A percentile compares a stretch with the other conserved stretches of the same genome.
These are phyloP conservation scores for Scaptodrosophila lebanonensis DNA, from an alignment of 1,140 invertebrate genomes.

Conservation along the genomic window DNA sequence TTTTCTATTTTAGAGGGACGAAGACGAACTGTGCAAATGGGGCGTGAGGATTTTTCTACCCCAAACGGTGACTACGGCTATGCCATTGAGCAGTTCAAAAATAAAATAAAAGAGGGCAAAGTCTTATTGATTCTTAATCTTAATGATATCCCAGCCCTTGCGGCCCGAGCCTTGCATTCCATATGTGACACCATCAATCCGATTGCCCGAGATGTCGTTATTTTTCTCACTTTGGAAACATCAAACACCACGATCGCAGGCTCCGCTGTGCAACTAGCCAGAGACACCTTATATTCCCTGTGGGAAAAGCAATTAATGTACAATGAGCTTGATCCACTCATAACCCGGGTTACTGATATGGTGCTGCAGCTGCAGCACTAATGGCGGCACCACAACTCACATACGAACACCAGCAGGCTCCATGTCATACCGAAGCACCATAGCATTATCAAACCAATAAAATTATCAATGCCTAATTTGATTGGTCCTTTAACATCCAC, in stretches of 20 bases:
- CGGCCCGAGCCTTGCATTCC: conserved; percentile 57
- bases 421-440: conserved; percentile 60
- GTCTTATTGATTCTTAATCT: conserved; percentile 64
- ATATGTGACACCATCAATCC: conserved; percentile 65
- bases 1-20: conserved; percentile 20
- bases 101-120: conserved; percentile 52
- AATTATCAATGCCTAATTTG: conserved; percentile 55
- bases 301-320: conserved; percentile 40
- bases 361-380: conserved; percentile 36
- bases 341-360: conserved; percentile 63
- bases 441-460: conserved; percentile 52
- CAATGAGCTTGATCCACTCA: conserved; percentile 57
- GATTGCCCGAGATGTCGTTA: conserved; percentile 50
- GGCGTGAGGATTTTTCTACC: conserved; percentile 46
- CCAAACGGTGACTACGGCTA: conserved; percentile 41
- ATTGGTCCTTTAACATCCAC: conserved; percentile 60
- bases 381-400: conserved; percentile 36
- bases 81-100: conserved; percentile 55
- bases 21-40: conserved; percentile 36
- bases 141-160: conserved; percentile 53
- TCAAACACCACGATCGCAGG: neutral
- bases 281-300: conserved; percentile 38
- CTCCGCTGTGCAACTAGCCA: conserved; percentile 27
- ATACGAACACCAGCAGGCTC: conserved; percentile 44
- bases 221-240: conserved; percentile 56